A percentile compares a stretch with the other conserved stretches of the same genome.
phyloP scores from a whole-genome alignment of 2,888 invertebrate species.

The Oxytorus armatus region DNA sequence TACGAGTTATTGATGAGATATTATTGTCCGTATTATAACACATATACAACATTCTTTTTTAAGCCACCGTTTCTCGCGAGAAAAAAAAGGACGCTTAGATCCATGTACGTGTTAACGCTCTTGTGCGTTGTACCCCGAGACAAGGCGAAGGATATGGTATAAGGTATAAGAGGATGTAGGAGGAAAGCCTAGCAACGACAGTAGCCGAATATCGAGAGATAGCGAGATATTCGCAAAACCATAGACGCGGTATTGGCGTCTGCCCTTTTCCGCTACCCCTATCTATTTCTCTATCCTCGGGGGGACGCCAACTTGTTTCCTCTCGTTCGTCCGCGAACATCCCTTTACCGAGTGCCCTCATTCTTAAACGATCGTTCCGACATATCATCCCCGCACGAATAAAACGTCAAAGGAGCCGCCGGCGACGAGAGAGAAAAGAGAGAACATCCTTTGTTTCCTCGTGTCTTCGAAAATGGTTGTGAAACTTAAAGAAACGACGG shows the following conservation, averaged over 20 bases:
- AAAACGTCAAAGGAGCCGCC: background rate
- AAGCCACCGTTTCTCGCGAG: constrained; percentile 3
- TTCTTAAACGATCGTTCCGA: constrained; percentile 17
- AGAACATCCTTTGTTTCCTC: too few relatives aligned
- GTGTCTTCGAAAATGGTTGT: too few relatives aligned
- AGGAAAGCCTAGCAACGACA: constrained; percentile 26
- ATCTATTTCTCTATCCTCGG: constrained; percentile 6
- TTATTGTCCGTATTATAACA: constrained; percentile 6
- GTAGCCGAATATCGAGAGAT: constrained; percentile 57
- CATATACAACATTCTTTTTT: background rate
- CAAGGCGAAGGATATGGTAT: too few relatives aligned
- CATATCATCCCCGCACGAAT: constrained; percentile 9
- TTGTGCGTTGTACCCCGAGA: too few relatives aligned
- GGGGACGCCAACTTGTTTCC: constrained; percentile 15
- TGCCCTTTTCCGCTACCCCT: background rate
- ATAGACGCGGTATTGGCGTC: background rate
- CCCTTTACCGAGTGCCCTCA: constrained; percentile 23
- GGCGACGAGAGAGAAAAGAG: background rate
- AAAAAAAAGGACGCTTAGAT: too few relatives aligned
- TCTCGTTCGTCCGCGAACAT: constrained; percentile 5
- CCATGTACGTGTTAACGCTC: too few relatives aligned
- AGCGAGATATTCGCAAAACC: constrained; percentile 37
- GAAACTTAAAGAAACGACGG: background rate
- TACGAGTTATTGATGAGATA: too few relatives aligned
- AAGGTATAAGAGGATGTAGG: constrained; percentile 9